phyloP scores from a whole-genome alignment of 2,888 invertebrate genomes.

The Sarcophaga caerulescens region DNA sequence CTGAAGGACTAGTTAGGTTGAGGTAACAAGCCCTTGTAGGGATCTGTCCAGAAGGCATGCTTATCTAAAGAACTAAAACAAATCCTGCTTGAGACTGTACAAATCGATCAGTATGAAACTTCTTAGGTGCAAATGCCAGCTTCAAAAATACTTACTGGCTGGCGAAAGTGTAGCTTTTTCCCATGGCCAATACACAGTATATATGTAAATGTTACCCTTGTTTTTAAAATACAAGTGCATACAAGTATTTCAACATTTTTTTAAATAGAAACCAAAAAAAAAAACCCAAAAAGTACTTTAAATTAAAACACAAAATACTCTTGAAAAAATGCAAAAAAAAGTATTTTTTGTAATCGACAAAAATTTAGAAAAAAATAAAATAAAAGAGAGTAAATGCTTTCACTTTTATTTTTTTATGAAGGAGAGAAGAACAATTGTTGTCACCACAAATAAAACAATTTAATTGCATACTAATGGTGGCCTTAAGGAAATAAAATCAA shows the following conservation, averaged over 20 bases:
- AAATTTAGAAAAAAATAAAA: neutral
- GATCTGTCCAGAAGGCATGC: too few relatives aligned
- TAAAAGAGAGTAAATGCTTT: slow-evolving; percentile 54
- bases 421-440: slow-evolving; percentile 57
- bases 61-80: too few relatives aligned
- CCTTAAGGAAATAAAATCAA: slow-evolving; percentile 57
- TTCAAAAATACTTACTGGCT: too few relatives aligned
- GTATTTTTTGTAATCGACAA: neutral
- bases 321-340: slow-evolving; percentile 10
- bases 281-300: slow-evolving; percentile 54
- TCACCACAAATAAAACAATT: slow-evolving; percentile 68
- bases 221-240: slow-evolving; percentile 24
- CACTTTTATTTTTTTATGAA: slow-evolving; percentile 65
- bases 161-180: neutral
- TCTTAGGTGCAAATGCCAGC: too few relatives aligned
- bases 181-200: neutral
- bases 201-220: neutral
- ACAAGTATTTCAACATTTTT: slow-evolving; percentile 39
- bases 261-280: slow-evolving; percentile 22
- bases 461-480: slow-evolving; percentile 69
- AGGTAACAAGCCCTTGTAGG: too few relatives aligned
- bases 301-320: slow-evolving; percentile 47
- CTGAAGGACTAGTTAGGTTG: too few relatives aligned
- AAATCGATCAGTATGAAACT: too few relatives aligned
- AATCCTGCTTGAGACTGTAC: too few relatives aligned